A percentile compares a stretch with the other conserved stretches of the same genome.
These are phyloP conservation scores for Xyliphius kryptos DNA, from an alignment of 2,113 vertebrate genomes.

Conservation along the genomic window DNA sequence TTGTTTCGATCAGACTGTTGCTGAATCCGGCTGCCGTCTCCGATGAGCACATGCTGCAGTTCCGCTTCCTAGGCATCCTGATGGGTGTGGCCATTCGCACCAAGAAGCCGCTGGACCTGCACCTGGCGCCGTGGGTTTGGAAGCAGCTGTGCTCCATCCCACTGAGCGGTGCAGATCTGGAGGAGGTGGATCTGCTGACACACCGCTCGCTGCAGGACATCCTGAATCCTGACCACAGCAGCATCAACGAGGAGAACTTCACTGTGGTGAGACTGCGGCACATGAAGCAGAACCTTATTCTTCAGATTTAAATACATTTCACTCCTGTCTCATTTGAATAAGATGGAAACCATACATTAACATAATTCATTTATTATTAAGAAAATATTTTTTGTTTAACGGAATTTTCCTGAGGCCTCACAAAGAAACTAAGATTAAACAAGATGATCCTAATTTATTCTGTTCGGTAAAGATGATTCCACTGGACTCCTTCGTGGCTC, in stretches of 20 bases:
- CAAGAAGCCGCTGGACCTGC: conserved; percentile 71
- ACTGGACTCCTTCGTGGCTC: conserved; percentile 68
- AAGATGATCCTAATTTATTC: neutral
- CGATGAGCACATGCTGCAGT: conserved; percentile 69
- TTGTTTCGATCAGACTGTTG: conserved; percentile 63
- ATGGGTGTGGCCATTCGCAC: conserved; percentile 74
- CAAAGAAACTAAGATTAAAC: no score
- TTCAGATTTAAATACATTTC: no score
- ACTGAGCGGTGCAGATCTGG: conserved; percentile 60
- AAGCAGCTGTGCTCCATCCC: conserved; percentile 74
- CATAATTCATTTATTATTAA: no score
- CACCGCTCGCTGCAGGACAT: conserved; percentile 67
- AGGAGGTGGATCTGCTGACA: conserved; percentile 74
- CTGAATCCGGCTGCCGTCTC: conserved; percentile 63
- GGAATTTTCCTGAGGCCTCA: no score
- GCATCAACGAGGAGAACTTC: conserved; percentile 73
- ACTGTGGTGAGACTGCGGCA: conserved; percentile 69
- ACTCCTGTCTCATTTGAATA: no score
- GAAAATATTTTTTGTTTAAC: no score
- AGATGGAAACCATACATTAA: no score
- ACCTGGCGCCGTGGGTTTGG: conserved; percentile 73
- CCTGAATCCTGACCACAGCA: conserved; percentile 70
- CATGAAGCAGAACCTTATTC: no score
- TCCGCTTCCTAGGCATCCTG: conserved; percentile 71
- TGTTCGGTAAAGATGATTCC: conserved; percentile 65